These are phyloP conservation scores for Seriola quinqueradiata DNA, from an alignment of 2,113 vertebrate species.

Conservation along the genomic window DNA sequence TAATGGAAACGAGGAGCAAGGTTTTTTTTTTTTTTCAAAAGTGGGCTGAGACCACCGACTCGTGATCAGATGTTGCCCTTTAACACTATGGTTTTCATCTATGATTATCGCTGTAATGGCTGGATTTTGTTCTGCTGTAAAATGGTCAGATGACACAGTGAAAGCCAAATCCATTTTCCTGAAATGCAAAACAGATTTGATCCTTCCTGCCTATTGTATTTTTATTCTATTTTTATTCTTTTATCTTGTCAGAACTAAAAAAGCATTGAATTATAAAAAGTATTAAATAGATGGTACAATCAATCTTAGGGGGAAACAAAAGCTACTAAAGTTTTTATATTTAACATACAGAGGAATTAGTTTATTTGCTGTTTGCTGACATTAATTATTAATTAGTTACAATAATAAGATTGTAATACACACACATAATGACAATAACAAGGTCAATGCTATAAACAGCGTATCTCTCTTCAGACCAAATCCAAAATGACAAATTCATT, in stretches of 20 bases:
- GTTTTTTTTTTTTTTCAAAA: conserved; percentile 36
- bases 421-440: background rate
- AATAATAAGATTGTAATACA: conserved; percentile 16
- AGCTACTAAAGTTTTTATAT: conserved; percentile 70
- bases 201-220: conserved; percentile 50
- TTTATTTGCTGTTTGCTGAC: conserved; percentile 40
- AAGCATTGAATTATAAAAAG: conserved; percentile 54
- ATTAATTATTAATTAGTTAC: conserved; percentile 48
- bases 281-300: conserved; percentile 82
- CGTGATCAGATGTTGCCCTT: conserved; percentile 77
- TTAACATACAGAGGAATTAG: conserved; percentile 53
- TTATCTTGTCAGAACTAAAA: conserved; percentile 52
- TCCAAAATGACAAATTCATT: conserved; percentile 16
- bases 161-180: conserved; percentile 66
- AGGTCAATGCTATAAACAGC: conserved; percentile 17
- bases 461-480: conserved; percentile 17
- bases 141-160: conserved; percentile 53
- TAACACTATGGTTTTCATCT: conserved; percentile 48
- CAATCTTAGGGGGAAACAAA: conserved; percentile 66
- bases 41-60: conserved; percentile 75
- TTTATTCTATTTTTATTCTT: conserved; percentile 26
- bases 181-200: conserved; percentile 52
- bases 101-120: conserved; percentile 50
- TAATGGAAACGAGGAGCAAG: conserved; percentile 58
- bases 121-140: conserved; percentile 72